Evolutionary conservation across 1,140 invertebrate species (phyloP).

Genomic region (Drosophila arawakana): DNA sequence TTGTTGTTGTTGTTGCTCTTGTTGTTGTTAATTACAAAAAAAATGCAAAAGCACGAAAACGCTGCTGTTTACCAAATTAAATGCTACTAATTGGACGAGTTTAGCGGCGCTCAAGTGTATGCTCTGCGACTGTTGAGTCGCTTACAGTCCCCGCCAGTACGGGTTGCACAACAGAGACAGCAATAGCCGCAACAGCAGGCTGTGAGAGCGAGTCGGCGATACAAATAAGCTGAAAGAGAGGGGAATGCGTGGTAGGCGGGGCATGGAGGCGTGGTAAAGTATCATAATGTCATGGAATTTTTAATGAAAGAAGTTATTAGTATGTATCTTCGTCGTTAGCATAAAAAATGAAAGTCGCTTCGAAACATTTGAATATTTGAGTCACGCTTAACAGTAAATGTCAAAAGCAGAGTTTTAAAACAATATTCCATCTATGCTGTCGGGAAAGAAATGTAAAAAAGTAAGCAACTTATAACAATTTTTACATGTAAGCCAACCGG

Average conservation of each 20-base stretch:
- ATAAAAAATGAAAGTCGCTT: slow-evolving; percentile 71
- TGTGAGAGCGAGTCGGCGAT: background rate
- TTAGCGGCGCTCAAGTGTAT: slow-evolving; percentile 78
- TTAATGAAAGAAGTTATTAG: slow-evolving; percentile 82
- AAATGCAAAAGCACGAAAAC: slow-evolving; percentile 82
- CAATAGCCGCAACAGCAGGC: no score
- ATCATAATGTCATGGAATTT: slow-evolving; percentile 71
- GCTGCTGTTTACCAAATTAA: slow-evolving; percentile 82
- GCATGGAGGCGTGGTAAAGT: slow-evolving; percentile 37
- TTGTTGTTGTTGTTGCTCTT: slow-evolving; percentile 32
- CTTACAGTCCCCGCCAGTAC: slow-evolving; percentile 18
- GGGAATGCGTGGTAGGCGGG: background rate
- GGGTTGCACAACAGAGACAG: background rate
- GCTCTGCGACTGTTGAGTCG: slow-evolving; percentile 59
- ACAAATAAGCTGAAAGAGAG: background rate
- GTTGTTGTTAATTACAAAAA: slow-evolving; percentile 78
- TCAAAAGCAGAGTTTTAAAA: slow-evolving; percentile 1
- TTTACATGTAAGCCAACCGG: no score
- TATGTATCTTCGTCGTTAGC: slow-evolving; percentile 79
- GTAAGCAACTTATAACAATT: no score
- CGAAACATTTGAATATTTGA: slow-evolving; percentile 27
- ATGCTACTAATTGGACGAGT: slow-evolving; percentile 82
- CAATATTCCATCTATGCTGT: background rate
- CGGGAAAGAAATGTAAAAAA: background rate
- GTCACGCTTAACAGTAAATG: background rate